Base-by-base conservation (phyloP, 2,113 vertebrate species). In the Bostrychus sinensis region DNA sequence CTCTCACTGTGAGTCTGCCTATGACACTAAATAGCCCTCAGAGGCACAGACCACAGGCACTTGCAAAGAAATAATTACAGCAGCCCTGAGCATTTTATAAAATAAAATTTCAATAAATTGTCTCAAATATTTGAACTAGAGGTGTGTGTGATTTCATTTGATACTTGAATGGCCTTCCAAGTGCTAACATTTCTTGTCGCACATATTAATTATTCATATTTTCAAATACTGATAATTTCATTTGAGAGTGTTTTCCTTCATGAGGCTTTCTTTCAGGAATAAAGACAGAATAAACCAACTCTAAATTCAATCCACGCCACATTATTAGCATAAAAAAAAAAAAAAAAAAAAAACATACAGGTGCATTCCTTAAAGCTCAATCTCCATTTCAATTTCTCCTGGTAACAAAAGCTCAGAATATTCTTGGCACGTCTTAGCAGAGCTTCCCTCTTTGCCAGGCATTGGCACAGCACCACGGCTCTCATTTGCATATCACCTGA, bases 101-200 rank as follows among this genome's bases (percentile, higher is more conserved):
- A n/a, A 81, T 73, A 75, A 45, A 45, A 74, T 76, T 85, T 78
- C 69, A 86, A 87, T 84, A 77, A 80, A 79, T 75, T 55, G 61
- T 48, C 69, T 80, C 79, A 86, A 86, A 86, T 86, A 87, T 88
- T 89, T 83, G 73, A 87, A 80, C 79, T 39, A 75, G 30, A 43
- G 19, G 64, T 70, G 61, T 69, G 63, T 61, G 73, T 57, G 73
- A 77, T 80, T 77, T 70, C 68, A 81, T 86, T 78, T 83, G 73
- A 78, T 58, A 78, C 51, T 48, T 56, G 43, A 76, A 76, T 62
- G 69, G 73, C 68, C 65, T 51, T 55, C 55, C 63, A 75, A 83
- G 64, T 62, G 76, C 71, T 78, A 78, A 80, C 66, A 66, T 68
- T 46, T 61, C 77, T 80, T 69, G 73, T 78, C 58, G 4, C 41